Evolutionary conservation across 2,888 invertebrate genomes (phyloP), one percentile per base, ranked within the genome.

Genomic region (Phengaris alcon): DNA sequence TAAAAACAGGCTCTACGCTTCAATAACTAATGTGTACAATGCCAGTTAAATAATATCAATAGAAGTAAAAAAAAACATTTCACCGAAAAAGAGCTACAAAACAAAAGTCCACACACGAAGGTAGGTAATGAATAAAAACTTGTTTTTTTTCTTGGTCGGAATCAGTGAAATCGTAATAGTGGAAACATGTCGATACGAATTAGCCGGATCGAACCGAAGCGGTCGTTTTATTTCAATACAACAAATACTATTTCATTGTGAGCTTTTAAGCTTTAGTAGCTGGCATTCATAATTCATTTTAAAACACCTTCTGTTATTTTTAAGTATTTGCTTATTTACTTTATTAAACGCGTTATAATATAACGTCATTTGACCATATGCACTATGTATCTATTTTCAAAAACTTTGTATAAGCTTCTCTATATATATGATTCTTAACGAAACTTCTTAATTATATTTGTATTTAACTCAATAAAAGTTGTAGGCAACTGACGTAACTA

Each of bases 171-270:
- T 90, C 92, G 89, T 84, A 90, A 89, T 88, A 82, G 89, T 88
- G 92, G 92, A 93, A 93, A 93, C 90, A 85, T 91, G 93, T 91
- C 93, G 89, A 92, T 91, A 90, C 84, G 82, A 83, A 90, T 93
- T 90, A 90, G 84, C 84, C 78, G 82, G 86, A 88, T 85, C 82
- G 82, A 83, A 70, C 77, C 78, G 78, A 78, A 78, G 78, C 75
- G 76, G 70, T 7, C 72, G 72, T 78, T 77, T 79, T 76, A 77
- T 79, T 77, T 75, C 78, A 77, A 79, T 80, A 64, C 13, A 35
- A 64, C 64, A 15, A 13, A 35, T 64, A 64, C 13, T 64, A 64
- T 64, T 64, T 64, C 64, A 35, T 64, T 64, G 57, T 35, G 64
- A 12, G 35, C 35, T 44, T 64, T 64, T 64, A 64, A 64, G 59